Evolutionary conservation across 2,797 vertebrate species (phyloP).

Genomic region (Carapus acus): DNA sequence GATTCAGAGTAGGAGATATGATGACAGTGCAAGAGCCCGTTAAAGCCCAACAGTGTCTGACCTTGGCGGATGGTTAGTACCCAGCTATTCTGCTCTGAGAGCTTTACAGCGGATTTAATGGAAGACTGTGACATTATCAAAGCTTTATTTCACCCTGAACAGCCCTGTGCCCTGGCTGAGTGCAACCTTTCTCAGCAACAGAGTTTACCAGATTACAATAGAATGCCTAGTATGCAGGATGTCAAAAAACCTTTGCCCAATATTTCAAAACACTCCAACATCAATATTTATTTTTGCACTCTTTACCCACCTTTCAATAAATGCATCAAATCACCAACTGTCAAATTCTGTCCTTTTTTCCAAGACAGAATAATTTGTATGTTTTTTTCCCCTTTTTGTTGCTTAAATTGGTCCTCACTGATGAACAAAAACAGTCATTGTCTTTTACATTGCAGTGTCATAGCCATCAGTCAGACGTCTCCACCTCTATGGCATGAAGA

Average conservation of each 20-base stretch:
- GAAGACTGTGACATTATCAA: constrained; percentile 49
- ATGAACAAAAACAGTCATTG: too few relatives aligned
- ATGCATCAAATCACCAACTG: too few relatives aligned
- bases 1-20: background rate
- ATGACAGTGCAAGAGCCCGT: background rate
- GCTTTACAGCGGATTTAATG: constrained; percentile 43
- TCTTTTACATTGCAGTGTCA: too few relatives aligned
- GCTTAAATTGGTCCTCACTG: too few relatives aligned
- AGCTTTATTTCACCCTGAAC: constrained; percentile 42
- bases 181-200: constrained; percentile 17
- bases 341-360: too few relatives aligned
- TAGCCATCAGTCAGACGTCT: too few relatives aligned
- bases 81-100: constrained; percentile 26
- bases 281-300: too few relatives aligned
- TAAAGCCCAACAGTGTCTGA: constrained; percentile 23
- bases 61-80: constrained; percentile 35
- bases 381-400: too few relatives aligned
- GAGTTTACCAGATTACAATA: constrained; percentile 23
- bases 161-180: constrained; percentile 15
- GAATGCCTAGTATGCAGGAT: constrained; percentile 26
- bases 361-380: too few relatives aligned
- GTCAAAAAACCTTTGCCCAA: too few relatives aligned
- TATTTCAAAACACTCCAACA: too few relatives aligned
- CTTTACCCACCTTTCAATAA: too few relatives aligned
- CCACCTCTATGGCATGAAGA: background rate